A percentile compares a stretch with the other conserved stretches of the same genome.
Evolutionary conservation across 2,888 invertebrate species (phyloP).

Genomic region (Hydrotaea cyrtoneurina): DNA sequence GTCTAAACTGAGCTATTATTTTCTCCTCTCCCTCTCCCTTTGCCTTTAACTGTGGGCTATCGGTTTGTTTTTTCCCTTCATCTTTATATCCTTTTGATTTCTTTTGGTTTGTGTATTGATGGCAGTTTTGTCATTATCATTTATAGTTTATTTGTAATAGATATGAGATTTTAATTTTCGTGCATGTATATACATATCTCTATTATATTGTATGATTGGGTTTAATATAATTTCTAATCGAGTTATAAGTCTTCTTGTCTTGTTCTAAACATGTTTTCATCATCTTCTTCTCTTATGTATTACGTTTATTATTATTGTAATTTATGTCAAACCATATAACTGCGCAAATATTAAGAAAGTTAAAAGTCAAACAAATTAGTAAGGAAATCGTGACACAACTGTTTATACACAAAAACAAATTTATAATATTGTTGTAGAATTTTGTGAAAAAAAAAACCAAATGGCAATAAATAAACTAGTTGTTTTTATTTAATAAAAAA

Average conservation of each 20-base stretch:
- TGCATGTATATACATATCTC: not conserved
- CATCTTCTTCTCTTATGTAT: not conserved
- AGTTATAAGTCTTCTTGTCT: slow-evolving; percentile 10
- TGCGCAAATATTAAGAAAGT: slow-evolving; percentile 38
- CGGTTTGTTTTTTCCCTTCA: not conserved
- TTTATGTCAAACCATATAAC: slow-evolving; percentile 24
- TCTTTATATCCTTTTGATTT: no score
- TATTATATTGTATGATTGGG: not conserved
- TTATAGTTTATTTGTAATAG: no score
- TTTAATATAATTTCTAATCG: slow-evolving; percentile 1
- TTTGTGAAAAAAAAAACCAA: slow-evolving; percentile 45
- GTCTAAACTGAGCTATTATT: slow-evolving; percentile 13
- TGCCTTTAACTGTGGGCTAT: no score
- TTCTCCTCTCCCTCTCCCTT: no score
- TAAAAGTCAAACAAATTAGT: not conserved
- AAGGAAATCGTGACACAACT: slow-evolving; percentile 37
- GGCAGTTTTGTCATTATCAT: not conserved
- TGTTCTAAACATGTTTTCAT: slow-evolving; percentile 17
- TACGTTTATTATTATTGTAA: slow-evolving; percentile 5
- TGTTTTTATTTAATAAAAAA: slow-evolving; percentile 41
- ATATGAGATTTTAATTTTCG: slow-evolving; percentile 1
- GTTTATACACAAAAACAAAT: slow-evolving; percentile 49
- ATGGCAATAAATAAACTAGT: slow-evolving; percentile 59
- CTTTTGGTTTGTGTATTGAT: no score
- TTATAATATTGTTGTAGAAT: slow-evolving; percentile 55